Conservation (phyloP, 2,888 invertebrate genomes). For the Tetrapedia diversipes region DNA sequence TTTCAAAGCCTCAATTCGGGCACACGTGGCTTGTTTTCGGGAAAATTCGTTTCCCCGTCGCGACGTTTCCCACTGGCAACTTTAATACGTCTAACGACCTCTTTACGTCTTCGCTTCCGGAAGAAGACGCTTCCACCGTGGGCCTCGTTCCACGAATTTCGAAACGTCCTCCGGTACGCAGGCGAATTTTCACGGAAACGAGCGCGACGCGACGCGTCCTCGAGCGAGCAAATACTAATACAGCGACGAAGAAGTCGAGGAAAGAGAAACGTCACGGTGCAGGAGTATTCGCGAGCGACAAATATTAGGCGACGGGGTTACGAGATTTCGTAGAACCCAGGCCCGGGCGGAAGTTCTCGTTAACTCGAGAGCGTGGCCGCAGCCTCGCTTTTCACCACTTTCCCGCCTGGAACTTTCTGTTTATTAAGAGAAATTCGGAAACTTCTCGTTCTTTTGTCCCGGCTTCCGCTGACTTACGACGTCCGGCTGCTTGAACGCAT, state of each 20-base stretch:
- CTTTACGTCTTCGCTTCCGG: background rate
- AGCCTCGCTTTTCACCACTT: conserved; percentile 47
- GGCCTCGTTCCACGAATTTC: background rate
- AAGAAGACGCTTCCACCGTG: background rate
- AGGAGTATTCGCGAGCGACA: conserved; percentile 46
- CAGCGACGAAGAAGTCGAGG: conserved; percentile 6
- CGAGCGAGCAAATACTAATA: conserved; percentile 24
- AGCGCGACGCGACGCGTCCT: background rate
- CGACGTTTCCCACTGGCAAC: conserved; percentile 11
- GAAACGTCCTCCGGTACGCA: background rate
- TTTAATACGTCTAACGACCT: conserved; percentile 28
- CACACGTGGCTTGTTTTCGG: background rate
- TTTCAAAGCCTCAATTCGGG: conserved; percentile 2
- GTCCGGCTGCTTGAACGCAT: conserved; percentile 23
- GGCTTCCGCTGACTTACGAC: conserved; percentile 43
- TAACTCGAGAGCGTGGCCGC: conserved; percentile 54
- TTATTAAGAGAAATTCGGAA: conserved; percentile 68
- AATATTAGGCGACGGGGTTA: conserved; percentile 60
- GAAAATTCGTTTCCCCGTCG: background rate
- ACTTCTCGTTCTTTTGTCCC: conserved; percentile 54
- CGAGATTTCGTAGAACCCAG: conserved; percentile 47
- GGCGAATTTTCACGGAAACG: conserved; percentile 22
- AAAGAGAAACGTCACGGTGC: conserved; percentile 20
- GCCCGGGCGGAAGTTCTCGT: conserved; percentile 54
- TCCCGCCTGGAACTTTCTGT: conserved; percentile 48